Evolutionary conservation across 2,888 invertebrate genomes (phyloP), one percentile per base, ranked within the genome.

Genomic region (Ophion ventricosus): DNA sequence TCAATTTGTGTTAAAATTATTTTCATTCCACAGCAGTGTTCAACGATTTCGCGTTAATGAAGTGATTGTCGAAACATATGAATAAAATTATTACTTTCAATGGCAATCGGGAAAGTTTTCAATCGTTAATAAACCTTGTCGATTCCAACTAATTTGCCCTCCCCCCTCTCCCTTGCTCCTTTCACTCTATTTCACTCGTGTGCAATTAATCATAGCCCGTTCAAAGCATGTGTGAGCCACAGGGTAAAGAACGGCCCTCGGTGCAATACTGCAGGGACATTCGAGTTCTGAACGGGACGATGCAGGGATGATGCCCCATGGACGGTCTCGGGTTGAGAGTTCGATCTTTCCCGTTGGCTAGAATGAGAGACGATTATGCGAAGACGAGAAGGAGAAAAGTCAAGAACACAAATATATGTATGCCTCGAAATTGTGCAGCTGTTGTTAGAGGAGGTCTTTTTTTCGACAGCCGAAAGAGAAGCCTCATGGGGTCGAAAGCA

Each of bases 401-500:
- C 11, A 77, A 75, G 20, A 66, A 57, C 29, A 66, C 17, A 75
- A 29, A 79, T 40, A 56, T 64, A 64, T 40, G 20, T 26, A 57
- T 57, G 23, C 43, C 59, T 25, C 20, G 56, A 80, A 67, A 57
- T 63, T 76, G 17, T 75, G 84, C 84, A 84, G 84, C 84, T 84
- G 84, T 82, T 82, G 84, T 82, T 76, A 80, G 84, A 76, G 84
- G 82, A 84, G 84, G 84, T 82, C 84, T 63, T 66, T 73, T 61
- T 54, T 43, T 49, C 54, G 61, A 23, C 64, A 72, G 66, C 57
- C 61, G 25, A 59, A 75, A 29, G 69, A 57, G 78, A 69, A 73
- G 64, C 82, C 76, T 79, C 84, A 80, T 79, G 84, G 78, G 72
- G 75, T 80, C 43, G 82, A 79, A 70, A 66, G 66, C 74, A 61